Evolutionary conservation across 1,140 invertebrate genomes (phyloP), one percentile per base, ranked within the genome.

Genomic region (Elysia chlorotica): DNA sequence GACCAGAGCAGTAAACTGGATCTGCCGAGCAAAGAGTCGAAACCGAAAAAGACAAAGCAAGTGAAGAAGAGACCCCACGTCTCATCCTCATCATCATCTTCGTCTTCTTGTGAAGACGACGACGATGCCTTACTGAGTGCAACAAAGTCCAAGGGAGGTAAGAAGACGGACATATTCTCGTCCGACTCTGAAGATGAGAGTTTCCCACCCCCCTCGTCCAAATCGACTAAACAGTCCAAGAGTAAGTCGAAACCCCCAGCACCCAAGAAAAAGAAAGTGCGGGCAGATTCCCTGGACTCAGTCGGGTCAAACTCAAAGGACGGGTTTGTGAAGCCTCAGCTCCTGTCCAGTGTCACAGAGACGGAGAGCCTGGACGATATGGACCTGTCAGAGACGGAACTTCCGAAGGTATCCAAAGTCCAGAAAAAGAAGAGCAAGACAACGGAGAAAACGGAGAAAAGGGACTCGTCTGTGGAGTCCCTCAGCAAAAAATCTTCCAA

Each of bases 121-220:
- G 76, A 77, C 38, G 68, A 65, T 53, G 68, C 74, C 10, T 53
- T 76, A 35, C 36, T 76, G 21, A 67, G 70, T n/a, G 68, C 68
- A 2, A 37, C 37, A 5, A 72, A 72, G 37, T 25, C 71, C 6
- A 76, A 76, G 23, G 53, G 61, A 17, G 73, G 73, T 66, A 79
- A 71, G 25, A 19, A 33, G 19, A 59, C 19, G 38, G 54, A 38
- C 14, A 76, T 53, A 23, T 69, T 68, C 41, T 78, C 77, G 10
- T 74, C 74, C 17, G 76, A 76, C 25, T 74, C 76, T 17, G 70
- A 75, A n/a, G 76, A 77, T n/a, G 78, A 79, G 28, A 72, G 35
- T 38, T 71, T 71, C 30, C 69, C 37, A 33, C n/a, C 36, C 3
- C 36, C 69, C 6, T 61, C 54, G 1, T 23, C 2, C 35, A 68